Evolutionary conservation across 2,113 vertebrate species (phyloP).

Genomic region (Lophotis ruficrista): DNA sequence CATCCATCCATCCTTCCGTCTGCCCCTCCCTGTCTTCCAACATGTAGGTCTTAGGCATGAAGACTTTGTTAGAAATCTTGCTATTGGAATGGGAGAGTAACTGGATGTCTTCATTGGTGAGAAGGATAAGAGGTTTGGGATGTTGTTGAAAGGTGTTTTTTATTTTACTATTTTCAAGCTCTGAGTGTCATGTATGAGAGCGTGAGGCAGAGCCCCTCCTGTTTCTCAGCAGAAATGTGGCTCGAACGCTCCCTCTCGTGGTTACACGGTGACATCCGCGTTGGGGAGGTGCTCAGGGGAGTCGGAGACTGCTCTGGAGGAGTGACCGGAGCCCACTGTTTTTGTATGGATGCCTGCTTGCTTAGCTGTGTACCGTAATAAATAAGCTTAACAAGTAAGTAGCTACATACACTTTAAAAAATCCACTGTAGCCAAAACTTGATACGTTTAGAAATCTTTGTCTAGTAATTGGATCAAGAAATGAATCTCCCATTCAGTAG

Average conservation of each 20-base stretch:
- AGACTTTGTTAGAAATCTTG: neutral
- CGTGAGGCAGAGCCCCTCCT: neutral
- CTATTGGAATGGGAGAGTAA: neutral
- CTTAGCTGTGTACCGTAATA: neutral
- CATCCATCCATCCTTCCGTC: accelerated
- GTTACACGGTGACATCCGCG: neutral
- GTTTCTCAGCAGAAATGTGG: neutral
- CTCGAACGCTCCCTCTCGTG: conserved; percentile 34
- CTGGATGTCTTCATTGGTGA: neutral
- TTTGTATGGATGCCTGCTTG: neutral
- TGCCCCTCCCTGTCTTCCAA: accelerated
- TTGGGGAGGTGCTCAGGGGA: neutral
- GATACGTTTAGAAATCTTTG: neutral
- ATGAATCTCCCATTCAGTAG: neutral
- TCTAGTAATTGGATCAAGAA: neutral
- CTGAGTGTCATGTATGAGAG: accelerated
- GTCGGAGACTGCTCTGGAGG: accelerated
- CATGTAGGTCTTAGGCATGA: neutral
- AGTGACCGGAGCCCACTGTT: neutral
- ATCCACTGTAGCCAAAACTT: neutral
- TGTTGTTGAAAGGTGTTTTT: neutral
- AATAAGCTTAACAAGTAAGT: neutral
- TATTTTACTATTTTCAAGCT: accelerated
- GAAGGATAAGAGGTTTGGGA: neutral
- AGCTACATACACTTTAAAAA: neutral